Conservation (phyloP, 64 coral and sea anemone genomes). For the Actinia tenebrosa region DNA sequence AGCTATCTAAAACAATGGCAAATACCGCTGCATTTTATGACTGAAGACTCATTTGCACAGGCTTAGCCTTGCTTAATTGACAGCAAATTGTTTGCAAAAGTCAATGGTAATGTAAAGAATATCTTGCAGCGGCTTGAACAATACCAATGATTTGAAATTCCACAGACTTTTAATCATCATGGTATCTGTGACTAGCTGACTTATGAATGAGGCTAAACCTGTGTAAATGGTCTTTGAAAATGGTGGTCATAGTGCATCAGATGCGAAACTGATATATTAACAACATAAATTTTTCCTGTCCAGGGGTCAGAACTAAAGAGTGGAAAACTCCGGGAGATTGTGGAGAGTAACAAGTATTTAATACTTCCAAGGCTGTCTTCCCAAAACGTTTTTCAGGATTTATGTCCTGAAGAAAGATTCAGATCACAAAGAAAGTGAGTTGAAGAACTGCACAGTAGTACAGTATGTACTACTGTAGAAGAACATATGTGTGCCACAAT, state of each 20-base stretch:
- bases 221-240: not conserved
- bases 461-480: no score
- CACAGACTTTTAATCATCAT: no score
- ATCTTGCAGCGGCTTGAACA: no score
- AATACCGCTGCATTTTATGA: no score
- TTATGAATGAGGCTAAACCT: no score
- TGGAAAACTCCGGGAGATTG: conserved; percentile 56
- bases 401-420: conserved; percentile 92
- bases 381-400: conserved; percentile 49
- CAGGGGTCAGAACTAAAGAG: conserved; percentile 78
- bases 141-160: no score
- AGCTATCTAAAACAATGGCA: no score
- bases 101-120: no score
- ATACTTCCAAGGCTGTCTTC: conserved; percentile 72
- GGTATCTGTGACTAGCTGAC: no score
- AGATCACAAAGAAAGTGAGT: conserved; percentile 71
- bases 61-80: no score
- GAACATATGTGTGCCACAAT: not conserved
- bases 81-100: no score
- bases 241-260: not conserved
- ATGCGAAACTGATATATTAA: not conserved
- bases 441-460: not conserved
- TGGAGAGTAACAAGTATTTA: conserved; percentile 61
- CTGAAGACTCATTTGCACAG: no score
- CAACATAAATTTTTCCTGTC: not conserved